Evolutionary conservation across 2,888 invertebrate species (phyloP), one percentile per base, ranked within the genome.

Genomic region (Drosophila ustulata): DNA sequence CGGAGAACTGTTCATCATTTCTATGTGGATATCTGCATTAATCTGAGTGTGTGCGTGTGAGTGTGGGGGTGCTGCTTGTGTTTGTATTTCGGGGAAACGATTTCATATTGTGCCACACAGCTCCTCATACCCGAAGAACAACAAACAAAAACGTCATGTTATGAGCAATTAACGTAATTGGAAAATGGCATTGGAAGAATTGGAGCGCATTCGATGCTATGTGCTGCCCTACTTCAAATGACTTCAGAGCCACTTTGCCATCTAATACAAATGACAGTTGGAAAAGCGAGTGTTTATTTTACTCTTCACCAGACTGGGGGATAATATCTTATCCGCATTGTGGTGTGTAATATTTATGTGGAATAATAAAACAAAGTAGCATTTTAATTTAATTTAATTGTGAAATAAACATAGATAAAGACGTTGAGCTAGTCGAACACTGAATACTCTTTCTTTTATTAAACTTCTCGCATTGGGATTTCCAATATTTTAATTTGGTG

Each of bases 151-250:
- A 73, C 70, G 88, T 82, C 82, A 75, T 85, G 78, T 85, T 83
- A 77, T 80, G 82, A 85, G 73, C 83, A 82, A 83, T 88, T 85
- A 80, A 75, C 88, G 86, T 83, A 85, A 88, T 83, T 83, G 83
- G 71, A 88, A 83, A 85, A 78, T 66, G 70, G 74, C 79, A 73
- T 68, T 74, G 70, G 57, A 55, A 50, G 49, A 75, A 70, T 46
- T 70, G 57, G 53, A 75, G 53, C 59, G 56, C 43, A 51, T 53
- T 53, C 39, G 18, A 28, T 57, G 25, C 39, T 7, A 28, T 57
- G 25, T 47, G 56, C 57, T 75, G 76, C 58, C 43, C 76, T 49
- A 74, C 46, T 61, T 75, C 43, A 41, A 25, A 46, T 43, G 7
- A 8, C 23, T 49, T 23, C 39, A 23, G 3, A 11, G 37, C 2